Evolutionary conservation across 2,888 invertebrate genomes (phyloP), one percentile per base, ranked within the genome.

Genomic region (Aleiodes alternator): DNA sequence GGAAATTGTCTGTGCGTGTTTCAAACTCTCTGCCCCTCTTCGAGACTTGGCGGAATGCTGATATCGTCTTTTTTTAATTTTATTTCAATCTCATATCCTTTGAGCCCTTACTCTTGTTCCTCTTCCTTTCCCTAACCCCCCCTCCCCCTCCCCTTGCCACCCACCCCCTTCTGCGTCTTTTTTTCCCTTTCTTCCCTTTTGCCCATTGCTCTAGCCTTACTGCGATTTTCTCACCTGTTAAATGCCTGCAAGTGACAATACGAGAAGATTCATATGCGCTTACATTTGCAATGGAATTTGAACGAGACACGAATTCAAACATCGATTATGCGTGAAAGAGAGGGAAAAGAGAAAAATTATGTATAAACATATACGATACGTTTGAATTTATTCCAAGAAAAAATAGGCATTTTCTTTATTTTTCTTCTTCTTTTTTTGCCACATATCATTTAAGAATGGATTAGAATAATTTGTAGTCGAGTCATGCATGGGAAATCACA

Each of bases 1-100:
- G 85, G 84, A 87, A 87, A 84, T 80, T 83, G 82, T 83, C 81
- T 80, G 80, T 79, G 81, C 79, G 76, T 70, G 79, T 79, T 73
- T 76, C 78, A 76, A 64, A 80, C 71, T 77, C 78, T 75, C 80
- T 23, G 29, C 73, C 38, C 6, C 38, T 8, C 38, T 38, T 8
- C 43, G 43, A 43, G 43, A 8, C 43, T 8, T 73, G 78, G 81
- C 72, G 81, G 86, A 86, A 87, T 86, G 83, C 81, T 82, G 83
- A 85, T 86, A 83, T 72, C 69, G 59, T 75, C 69, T 16, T 61
- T 16, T 69, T 66, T 50, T 16, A 59, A 69, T 68, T 75, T 73
- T 72, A 57, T 70, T 68, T 69, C 12, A 43, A 66, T 43, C 48
- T 48, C 11, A 29, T 48, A 29, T 64, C 64, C 64, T 43, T 61